Base-by-base conservation (phyloP, 2,888 invertebrate species). In the Choristoneura rosaceana region DNA sequence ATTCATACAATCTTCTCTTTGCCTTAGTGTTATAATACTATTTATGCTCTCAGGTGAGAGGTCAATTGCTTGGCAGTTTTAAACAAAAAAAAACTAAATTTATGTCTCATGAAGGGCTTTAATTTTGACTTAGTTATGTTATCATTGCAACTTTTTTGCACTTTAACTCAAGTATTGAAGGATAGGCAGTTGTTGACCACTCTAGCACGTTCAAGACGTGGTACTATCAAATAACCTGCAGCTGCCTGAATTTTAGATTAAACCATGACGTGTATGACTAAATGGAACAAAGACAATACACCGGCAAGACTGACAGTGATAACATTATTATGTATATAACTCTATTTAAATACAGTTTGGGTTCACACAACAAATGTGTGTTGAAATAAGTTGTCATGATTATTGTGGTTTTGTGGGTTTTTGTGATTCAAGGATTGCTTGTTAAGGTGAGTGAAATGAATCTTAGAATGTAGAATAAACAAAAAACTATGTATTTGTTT, bases 291-390 rank as follows among this genome's bases (percentile, higher is more conserved):
- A 69, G 69, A 45, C 60, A 64, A 33, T 34, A 5, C n/a, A 15
- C 52, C 2, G 34, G 63, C 50, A 43, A 64, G 50, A 45, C 12
- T 9, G 10, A 7, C 10, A 34, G 34, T 64, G 73, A 73, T 73
- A 73, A 73, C 50, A 50, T 50, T 52, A 14, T 69, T 41, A 64
- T 7, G 59, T 73, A 73, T 73, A 73, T 69, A 73, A 60, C 64
- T 52, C 15, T 17, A 34, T 52, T 17, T 14, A 3, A 41, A 33
- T 38, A 15, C 12, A 41, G 38, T 73, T 8, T 41, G 14, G 14
- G 63, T 14, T 64, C 73, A 73, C 14, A 69, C 50, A 50, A 15
- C 41, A 47, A 25, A 64, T 43, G 68, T 64, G 50, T 73, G 73
- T 64, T 64, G 73, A 64, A 73, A 73, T 73, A 64, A 34, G 58